Conservation (phyloP, 35 echinoderm and acorn worm species). For the Amphiura filiformis region DNA sequence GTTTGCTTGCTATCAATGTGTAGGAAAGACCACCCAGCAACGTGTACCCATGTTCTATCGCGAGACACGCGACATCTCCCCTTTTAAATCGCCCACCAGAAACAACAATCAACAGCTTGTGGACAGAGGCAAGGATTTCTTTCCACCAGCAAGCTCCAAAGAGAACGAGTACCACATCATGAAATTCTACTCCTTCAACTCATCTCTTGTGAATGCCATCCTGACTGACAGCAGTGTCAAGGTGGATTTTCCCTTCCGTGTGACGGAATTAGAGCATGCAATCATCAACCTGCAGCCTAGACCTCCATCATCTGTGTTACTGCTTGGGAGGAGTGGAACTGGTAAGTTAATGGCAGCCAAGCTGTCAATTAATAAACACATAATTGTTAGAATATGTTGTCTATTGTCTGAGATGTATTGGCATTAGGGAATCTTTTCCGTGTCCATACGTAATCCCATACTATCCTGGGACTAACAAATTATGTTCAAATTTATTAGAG, state of each 20-base stretch:
- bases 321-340: slow-evolving; percentile 62
- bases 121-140: slow-evolving; percentile 32
- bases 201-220: slow-evolving; percentile 53
- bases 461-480: too few relatives aligned
- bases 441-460: too few relatives aligned
- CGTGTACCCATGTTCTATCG: slow-evolving; percentile 38
- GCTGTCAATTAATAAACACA: too few relatives aligned
- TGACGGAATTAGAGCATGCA: slow-evolving; percentile 56
- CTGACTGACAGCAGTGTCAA: slow-evolving; percentile 29
- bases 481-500: too few relatives aligned
- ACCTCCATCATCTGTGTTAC: slow-evolving; percentile 30
- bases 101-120: background rate
- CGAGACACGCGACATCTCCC: slow-evolving; percentile 3
- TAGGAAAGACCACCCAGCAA: background rate
- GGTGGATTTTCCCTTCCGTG: slow-evolving; percentile 68
- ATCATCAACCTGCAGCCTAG: slow-evolving; percentile 50
- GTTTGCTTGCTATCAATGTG: too few relatives aligned
- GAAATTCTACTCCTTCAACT: slow-evolving; percentile 62
- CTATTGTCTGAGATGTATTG: too few relatives aligned
- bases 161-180: slow-evolving; percentile 67
- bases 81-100: background rate
- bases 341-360: slow-evolving; percentile 11
- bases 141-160: slow-evolving; percentile 57
- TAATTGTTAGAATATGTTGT: too few relatives aligned
- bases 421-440: too few relatives aligned